These are phyloP conservation scores for Maylandia zebra DNA, from an alignment of 2,113 vertebrate species.

Conservation along the genomic window DNA sequence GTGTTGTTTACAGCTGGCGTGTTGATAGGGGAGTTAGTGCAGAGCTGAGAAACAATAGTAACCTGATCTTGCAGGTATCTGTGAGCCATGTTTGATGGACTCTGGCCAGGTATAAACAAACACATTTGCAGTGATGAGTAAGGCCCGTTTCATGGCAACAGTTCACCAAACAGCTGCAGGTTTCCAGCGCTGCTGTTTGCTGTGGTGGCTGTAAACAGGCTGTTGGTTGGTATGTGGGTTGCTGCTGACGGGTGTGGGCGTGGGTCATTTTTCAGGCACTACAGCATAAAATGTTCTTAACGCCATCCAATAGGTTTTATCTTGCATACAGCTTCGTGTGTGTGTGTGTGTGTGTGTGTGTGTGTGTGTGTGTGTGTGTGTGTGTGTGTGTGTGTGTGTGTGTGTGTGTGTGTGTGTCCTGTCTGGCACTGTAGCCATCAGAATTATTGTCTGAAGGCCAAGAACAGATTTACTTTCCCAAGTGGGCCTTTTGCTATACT, in stretches of 20 bases:
- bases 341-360: too few relatives aligned
- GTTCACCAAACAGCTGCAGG: conserved; percentile 13
- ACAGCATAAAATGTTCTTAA: neutral
- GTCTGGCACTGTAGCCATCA: too few relatives aligned
- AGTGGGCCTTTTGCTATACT: too few relatives aligned
- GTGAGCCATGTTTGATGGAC: neutral
- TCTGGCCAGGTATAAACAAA: neutral
- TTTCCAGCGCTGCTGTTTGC: neutral
- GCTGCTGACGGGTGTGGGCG: rapidly evolving
- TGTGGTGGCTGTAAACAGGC: neutral
- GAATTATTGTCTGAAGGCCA: too few relatives aligned
- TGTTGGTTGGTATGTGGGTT: neutral
- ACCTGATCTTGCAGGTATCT: neutral
- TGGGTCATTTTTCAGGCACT: neutral
- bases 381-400: too few relatives aligned
- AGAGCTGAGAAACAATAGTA: neutral
- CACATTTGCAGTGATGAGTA: conserved; percentile 5
- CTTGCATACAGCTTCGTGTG: neutral
- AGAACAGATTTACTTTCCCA: too few relatives aligned
- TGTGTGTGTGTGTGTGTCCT: too few relatives aligned
- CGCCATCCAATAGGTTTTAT: rapidly evolving
- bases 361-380: too few relatives aligned
- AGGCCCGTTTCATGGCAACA: conserved; percentile 5
- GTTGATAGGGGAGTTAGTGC: neutral
- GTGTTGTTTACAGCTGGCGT: neutral